These are phyloP conservation scores for Erythrocercus mccallii DNA, from an alignment of 2,113 vertebrate genomes.

Conservation along the genomic window DNA sequence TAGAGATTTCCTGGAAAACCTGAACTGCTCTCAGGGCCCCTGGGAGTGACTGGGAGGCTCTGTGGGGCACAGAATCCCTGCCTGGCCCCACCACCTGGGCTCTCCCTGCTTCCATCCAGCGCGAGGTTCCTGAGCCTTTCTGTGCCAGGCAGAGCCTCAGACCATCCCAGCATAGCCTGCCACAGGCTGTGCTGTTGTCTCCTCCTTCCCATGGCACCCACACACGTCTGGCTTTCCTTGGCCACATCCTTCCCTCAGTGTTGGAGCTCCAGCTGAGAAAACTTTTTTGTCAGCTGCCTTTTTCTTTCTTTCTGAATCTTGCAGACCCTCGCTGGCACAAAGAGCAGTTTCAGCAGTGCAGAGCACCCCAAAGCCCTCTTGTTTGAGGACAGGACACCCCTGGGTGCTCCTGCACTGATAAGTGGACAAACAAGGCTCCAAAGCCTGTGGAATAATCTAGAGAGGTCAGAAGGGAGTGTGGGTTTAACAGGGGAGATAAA, in stretches of 20 bases:
- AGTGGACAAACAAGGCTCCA: neutral
- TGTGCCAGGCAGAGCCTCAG: neutral
- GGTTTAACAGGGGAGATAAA: constrained; percentile 24
- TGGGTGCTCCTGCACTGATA: neutral
- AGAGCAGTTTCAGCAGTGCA: neutral
- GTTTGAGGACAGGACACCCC: neutral
- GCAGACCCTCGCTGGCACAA: neutral
- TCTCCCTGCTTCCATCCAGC: neutral
- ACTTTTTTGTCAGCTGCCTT: neutral
- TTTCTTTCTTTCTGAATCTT: neutral
- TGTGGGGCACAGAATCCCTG: neutral
- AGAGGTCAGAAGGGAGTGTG: neutral
- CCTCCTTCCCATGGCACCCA: neutral
- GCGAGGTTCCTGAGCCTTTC: neutral
- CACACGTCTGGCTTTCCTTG: neutral
- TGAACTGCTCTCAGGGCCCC: neutral
- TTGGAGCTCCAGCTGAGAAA: neutral
- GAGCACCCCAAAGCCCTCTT: neutral
- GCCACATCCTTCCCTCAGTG: neutral
- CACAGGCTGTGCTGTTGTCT: neutral
- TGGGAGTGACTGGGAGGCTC: neutral
- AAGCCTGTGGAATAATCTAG: neutral
- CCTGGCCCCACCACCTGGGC: neutral
- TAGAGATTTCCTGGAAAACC: neutral
- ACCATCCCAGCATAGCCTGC: neutral